Conservation (phyloP, 2,113 vertebrate species). For the Euleptes europaea region DNA sequence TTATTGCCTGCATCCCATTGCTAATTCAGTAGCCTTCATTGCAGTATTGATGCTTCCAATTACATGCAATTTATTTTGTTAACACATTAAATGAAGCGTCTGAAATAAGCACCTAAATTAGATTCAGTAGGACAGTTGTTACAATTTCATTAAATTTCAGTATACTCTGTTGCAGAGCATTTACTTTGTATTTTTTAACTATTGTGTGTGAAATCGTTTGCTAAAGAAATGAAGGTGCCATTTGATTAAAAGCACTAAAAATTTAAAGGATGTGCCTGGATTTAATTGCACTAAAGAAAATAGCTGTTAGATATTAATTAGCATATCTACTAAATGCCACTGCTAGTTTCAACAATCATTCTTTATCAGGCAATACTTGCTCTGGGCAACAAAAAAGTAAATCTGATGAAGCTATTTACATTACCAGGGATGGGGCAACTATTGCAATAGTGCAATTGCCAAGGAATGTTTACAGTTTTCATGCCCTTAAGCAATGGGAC, state of each 20-base stretch:
- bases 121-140: conserved; percentile 48
- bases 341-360: conserved; percentile 39
- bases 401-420: conserved; percentile 4
- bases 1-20: conserved; percentile 34
- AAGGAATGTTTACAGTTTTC: background rate
- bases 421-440: background rate
- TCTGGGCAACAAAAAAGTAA: conserved; percentile 47
- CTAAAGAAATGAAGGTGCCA: conserved; percentile 51
- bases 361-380: conserved; percentile 43
- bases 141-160: conserved; percentile 52
- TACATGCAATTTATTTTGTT: conserved; percentile 56
- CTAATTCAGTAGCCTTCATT: conserved; percentile 46
- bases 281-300: conserved; percentile 62
- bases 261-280: conserved; percentile 43
- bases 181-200: conserved; percentile 51
- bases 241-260: conserved; percentile 53
- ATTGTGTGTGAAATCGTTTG: conserved; percentile 46
- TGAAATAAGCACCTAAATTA: conserved; percentile 62
- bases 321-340: conserved; percentile 48
- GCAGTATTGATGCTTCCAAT: conserved; percentile 48
- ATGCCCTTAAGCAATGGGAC: background rate
- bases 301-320: conserved; percentile 62
- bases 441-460: background rate
- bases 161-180: conserved; percentile 37
- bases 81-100: conserved; percentile 52